Evolutionary conservation across 1,140 invertebrate genomes (phyloP).

Genomic region (Harlomillsia oculata): DNA sequence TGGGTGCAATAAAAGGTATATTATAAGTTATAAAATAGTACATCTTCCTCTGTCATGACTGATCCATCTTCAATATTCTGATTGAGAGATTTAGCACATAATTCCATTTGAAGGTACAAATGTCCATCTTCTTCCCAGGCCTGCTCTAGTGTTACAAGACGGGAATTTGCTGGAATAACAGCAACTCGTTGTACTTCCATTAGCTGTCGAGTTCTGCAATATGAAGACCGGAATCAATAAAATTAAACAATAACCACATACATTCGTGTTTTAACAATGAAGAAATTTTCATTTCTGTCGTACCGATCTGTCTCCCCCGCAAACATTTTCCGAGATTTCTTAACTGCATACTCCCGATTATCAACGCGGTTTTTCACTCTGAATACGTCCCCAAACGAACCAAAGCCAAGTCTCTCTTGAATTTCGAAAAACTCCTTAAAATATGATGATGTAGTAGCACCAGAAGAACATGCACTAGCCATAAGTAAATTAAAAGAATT

Average conservation of each 20-base stretch:
- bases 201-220: conserved; percentile 46
- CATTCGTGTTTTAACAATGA: neutral
- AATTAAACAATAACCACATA: neutral
- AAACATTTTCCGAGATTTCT: conserved; percentile 53
- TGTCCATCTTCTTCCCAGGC: conserved; percentile 65
- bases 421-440: conserved; percentile 58
- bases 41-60: too few species aligned
- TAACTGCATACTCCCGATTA: conserved; percentile 57
- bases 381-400: conserved; percentile 65
- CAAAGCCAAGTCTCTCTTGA: conserved; percentile 53
- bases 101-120: conserved; percentile 63
- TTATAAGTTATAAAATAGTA: too few species aligned
- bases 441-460: conserved; percentile 40
- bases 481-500: conserved; percentile 32
- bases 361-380: conserved; percentile 56
- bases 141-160: conserved; percentile 56
- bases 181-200: conserved; percentile 63
- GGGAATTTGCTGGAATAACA: conserved; percentile 53
- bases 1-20: too few species aligned
- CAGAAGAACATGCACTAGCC: neutral
- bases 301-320: conserved; percentile 52
- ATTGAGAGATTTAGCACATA: conserved; percentile 44
- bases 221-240: conserved; percentile 14
- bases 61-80: conserved; percentile 43
- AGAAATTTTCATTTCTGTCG: neutral